Percentiles rank a stretch among this genome's conserved stretches.
phyloP scores from a whole-genome alignment of 2,113 vertebrate genomes.

The Bubo blakistoni region DNA sequence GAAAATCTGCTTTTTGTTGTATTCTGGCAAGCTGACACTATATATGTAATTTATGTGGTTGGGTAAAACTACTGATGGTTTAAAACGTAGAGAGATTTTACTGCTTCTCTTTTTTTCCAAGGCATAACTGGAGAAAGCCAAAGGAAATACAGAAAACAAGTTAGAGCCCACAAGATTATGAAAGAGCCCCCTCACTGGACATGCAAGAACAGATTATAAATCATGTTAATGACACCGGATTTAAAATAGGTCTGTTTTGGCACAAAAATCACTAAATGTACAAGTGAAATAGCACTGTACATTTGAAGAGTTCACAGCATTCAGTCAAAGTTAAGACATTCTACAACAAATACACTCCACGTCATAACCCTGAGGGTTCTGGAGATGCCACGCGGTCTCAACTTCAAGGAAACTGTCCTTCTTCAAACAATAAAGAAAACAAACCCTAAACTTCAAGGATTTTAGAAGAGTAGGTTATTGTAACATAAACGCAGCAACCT shows the following conservation, averaged over 20 bases:
- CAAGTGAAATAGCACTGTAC: not conserved
- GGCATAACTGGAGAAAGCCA: not conserved
- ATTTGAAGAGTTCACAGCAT: not conserved
- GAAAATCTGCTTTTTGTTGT: not conserved
- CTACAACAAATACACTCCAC: not conserved
- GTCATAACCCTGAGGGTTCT: not conserved
- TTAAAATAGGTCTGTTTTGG: not conserved
- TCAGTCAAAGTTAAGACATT: not conserved
- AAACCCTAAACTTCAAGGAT: not conserved
- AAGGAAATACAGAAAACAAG: not conserved
- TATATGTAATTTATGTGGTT: not conserved
- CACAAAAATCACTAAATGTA: not conserved
- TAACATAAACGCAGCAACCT: not conserved
- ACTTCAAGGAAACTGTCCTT: not conserved
- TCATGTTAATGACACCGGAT: not conserved
- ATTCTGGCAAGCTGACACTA: not conserved
- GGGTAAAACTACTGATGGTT: not conserved
- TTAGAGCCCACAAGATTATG: not conserved
- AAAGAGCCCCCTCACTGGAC: not conserved
- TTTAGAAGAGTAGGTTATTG: not conserved
- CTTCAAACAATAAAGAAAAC: not conserved
- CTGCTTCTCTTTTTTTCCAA: not conserved
- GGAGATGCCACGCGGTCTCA: fast-evolving
- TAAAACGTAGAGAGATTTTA: not conserved
- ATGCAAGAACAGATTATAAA: not conserved